Evolutionary conservation across 2,113 vertebrate species (phyloP), one percentile per base, ranked within the genome.

Genomic region (Nothoprocta perdicaria): DNA sequence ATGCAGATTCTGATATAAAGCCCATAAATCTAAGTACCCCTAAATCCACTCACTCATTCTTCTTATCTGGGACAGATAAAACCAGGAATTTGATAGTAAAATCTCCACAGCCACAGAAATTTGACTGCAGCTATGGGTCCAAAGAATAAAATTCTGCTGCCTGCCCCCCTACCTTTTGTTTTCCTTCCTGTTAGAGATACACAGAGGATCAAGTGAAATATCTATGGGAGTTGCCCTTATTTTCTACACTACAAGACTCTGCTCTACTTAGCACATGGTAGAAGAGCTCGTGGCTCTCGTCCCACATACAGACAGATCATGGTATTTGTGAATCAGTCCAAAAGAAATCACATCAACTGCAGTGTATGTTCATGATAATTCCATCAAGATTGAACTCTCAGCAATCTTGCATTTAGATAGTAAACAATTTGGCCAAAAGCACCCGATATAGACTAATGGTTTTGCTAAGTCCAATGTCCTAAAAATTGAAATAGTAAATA

Each of bases 261-360:
- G 61, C 68, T 61, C 66, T 19, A 12, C 33, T 1, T 2, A 67
- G 65, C 26, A 3, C 3, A 3, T 0, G 9, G 48, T 16, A 21
- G 43, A 27, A 40, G 62, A 69, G 41, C 15, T 27, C 55, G 21
- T 23, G 31, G 35, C 58, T 60, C 38, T 66, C 26, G 60, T 46
- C 40, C 50, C 2, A 1, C 12, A 41, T 0, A 6, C 72, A 60
- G 43, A 15, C 31, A 2, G 10, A 31, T 0, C 9, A 31, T 16
- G 14, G 14, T 55, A 46, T 33, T 48, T 69, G 46, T 6, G 7
- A 24, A 33, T 50, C 1, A 29, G 26, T 23, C 8, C 22, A 17
- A 23, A 29, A 62, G 29, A 26, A 68, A 53, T 35, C 55, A 8
- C 38, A 18, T 21, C 14, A 27, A 40, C 75, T 14, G 33, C 1